Conservation (phyloP, 1,140 invertebrate genomes). For the Euschistus heros region DNA sequence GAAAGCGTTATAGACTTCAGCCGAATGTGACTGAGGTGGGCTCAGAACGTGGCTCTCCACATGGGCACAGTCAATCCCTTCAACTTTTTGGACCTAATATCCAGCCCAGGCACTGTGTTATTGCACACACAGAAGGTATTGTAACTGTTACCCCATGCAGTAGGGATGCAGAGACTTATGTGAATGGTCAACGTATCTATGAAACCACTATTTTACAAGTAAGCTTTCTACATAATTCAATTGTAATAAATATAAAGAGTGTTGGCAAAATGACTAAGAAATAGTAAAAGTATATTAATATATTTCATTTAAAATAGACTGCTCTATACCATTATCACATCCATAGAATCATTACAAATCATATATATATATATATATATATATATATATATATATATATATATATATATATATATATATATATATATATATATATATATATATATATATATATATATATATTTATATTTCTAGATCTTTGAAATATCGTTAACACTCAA, state of each 20-base stretch:
- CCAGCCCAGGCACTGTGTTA: slow-evolving; percentile 85
- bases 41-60: slow-evolving; percentile 45
- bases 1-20: slow-evolving; percentile 47
- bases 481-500: too few species aligned
- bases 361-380: too few species aligned
- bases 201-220: slow-evolving; percentile 87
- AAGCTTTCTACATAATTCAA: slow-evolving; percentile 15
- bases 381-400: background rate
- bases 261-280: background rate
- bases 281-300: background rate
- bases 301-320: background rate
- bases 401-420: background rate
- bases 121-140: slow-evolving; percentile 80
- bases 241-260: too few species aligned
- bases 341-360: too few species aligned
- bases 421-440: too few species aligned
- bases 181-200: slow-evolving; percentile 82
- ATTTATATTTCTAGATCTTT: too few species aligned
- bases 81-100: slow-evolving; percentile 40
- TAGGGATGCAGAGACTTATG: slow-evolving; percentile 83
- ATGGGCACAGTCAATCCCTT: slow-evolving; percentile 32
- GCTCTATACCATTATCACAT: too few species aligned
- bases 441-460: too few species aligned
- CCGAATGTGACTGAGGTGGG: slow-evolving; percentile 64
- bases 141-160: slow-evolving; percentile 89